A percentile compares a stretch with the other conserved stretches of the same genome.
phyloP scores from a whole-genome alignment of 2,888 invertebrate species.

The Clivina fossor region DNA sequence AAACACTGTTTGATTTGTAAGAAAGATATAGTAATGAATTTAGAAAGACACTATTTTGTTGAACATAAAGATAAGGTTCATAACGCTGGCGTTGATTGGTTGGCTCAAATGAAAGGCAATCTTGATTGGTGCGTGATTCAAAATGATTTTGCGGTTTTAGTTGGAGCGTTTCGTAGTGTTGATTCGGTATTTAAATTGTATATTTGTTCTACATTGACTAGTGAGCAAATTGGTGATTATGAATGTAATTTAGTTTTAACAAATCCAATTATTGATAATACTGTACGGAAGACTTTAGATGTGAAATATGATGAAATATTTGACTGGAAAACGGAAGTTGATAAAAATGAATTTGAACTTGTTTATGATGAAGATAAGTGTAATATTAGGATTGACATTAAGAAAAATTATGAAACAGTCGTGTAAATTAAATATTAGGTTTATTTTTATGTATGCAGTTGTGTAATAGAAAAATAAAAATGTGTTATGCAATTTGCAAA shows the following conservation, averaged over 20 bases:
- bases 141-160: conserved; percentile 8
- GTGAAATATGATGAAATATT: conserved; percentile 14
- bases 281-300: conserved; percentile 2
- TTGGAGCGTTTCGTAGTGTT: conserved; percentile 4
- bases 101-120: conserved; percentile 8
- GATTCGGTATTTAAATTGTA: conserved; percentile 5
- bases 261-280: conserved; percentile 1
- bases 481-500: too few relatives aligned
- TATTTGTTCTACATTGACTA: conserved; percentile 5
- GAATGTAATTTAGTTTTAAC: conserved; percentile 6
- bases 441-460: too few relatives aligned
- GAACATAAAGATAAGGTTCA: neutral
- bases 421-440: too few relatives aligned
- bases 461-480: too few relatives aligned
- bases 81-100: neutral
- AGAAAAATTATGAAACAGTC: neutral
- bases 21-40: neutral
- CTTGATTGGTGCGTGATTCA: conserved; percentile 9
- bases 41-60: neutral
- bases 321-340: conserved; percentile 10
- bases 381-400: conserved; percentile 8
- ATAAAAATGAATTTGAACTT: conserved; percentile 1
- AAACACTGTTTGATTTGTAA: conserved; percentile 8
- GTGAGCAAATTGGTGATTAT: conserved; percentile 8
- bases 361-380: neutral